Evolutionary conservation across 1,140 invertebrate genomes (phyloP).

Genomic region (Ostrea denselamellosa): DNA sequence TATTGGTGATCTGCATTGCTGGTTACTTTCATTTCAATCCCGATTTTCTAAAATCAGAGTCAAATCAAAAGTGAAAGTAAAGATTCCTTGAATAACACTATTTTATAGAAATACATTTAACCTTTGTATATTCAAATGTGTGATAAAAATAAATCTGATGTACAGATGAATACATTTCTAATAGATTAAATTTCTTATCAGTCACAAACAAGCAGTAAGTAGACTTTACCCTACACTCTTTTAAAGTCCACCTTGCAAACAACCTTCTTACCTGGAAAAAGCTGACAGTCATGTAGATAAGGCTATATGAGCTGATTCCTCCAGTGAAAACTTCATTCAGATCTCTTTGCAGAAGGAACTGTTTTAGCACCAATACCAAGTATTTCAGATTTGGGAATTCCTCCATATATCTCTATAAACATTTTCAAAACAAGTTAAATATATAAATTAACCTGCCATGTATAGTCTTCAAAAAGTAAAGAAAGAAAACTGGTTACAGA

Average conservation of each 20-base stretch:
- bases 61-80: constrained; percentile 21
- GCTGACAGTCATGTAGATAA: constrained; percentile 98
- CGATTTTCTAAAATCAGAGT: not conserved
- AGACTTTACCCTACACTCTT: not conserved
- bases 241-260: not conserved
- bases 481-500: too few relatives aligned
- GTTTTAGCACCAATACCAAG: constrained; percentile 97
- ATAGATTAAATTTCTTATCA: too few relatives aligned
- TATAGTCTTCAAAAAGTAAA: too few relatives aligned
- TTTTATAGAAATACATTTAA: not conserved
- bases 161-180: too few relatives aligned
- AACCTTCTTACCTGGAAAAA: constrained; percentile 89
- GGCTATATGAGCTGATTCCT: constrained; percentile 98
- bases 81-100: not conserved
- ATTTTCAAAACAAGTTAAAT: not conserved
- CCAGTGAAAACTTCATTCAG: constrained; percentile 99
- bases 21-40: not conserved
- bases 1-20: not conserved
- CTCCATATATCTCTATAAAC: constrained; percentile 78
- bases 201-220: too few relatives aligned
- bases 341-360: constrained; percentile 97
- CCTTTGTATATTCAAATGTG: not conserved
- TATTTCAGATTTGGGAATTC: constrained; percentile 92
- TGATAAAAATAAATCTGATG: not conserved
- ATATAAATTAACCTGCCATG: too few relatives aligned